A percentile compares a stretch with the other conserved stretches of the same genome.
Conservation (phyloP, 2,888 invertebrate genomes). For the Rhopalosiphum nymphaeae region DNA sequence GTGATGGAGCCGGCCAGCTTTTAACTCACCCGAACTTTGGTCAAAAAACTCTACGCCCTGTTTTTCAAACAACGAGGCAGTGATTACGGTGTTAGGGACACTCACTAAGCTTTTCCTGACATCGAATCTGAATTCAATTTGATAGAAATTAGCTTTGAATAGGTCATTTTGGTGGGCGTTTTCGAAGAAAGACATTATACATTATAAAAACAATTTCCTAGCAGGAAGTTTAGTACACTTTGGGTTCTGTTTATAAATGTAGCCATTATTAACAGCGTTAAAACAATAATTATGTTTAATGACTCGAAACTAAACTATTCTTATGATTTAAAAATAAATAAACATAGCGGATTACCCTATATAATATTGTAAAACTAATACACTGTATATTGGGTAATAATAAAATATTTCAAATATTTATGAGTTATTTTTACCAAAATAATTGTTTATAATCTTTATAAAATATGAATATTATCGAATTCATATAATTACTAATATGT, state of each 20-base stretch:
- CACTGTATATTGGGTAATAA: background rate
- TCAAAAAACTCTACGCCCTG: background rate
- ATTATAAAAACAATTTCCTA: background rate
- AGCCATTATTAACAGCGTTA: slow-evolving; percentile 1
- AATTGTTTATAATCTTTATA: background rate
- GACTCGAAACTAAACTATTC: background rate
- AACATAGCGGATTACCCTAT: background rate
- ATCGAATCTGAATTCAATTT: background rate
- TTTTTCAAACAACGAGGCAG: background rate
- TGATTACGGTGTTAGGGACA: slow-evolving; percentile 15
- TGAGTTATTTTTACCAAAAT: background rate
- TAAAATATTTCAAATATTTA: background rate
- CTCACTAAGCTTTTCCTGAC: background rate
- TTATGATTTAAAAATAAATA: background rate
- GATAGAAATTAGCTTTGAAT: background rate
- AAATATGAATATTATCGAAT: background rate
- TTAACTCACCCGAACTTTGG: background rate
- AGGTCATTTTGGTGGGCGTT: background rate
- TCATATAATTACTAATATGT: background rate
- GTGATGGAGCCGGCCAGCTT: background rate
- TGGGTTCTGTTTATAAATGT: background rate
- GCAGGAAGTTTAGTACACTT: background rate
- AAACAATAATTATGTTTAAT: slow-evolving; percentile 2
- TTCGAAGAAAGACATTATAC: background rate
- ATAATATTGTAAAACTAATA: background rate